Percentiles rank a stretch among this genome's conserved stretches.
Evolutionary conservation across 2,888 invertebrate genomes (phyloP).

Genomic region (Achlya flavicornis): DNA sequence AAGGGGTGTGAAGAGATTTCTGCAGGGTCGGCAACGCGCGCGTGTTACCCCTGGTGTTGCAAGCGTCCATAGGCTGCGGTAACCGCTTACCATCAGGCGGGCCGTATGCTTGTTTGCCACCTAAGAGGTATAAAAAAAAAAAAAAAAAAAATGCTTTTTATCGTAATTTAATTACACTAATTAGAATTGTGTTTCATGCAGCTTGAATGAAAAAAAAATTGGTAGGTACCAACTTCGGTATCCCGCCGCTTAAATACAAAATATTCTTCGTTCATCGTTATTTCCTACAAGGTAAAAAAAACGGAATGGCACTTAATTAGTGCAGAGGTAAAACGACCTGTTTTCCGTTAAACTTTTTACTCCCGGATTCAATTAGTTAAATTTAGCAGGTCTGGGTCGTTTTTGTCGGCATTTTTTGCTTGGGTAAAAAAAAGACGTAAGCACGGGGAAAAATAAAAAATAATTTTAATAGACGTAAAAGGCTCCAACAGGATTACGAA

Average conservation of each 20-base stretch:
- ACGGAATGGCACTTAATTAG: conserved; percentile 14
- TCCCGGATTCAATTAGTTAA: conserved; percentile 17
- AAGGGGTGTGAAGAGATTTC: too few relatives aligned
- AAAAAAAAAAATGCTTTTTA: too few relatives aligned
- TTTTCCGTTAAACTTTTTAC: conserved; percentile 17
- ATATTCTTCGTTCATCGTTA: not conserved
- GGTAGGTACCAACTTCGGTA: not conserved
- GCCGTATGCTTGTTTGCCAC: too few relatives aligned
- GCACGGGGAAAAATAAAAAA: not conserved
- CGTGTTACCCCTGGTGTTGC: too few relatives aligned
- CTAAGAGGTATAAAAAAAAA: too few relatives aligned
- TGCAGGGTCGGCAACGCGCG: too few relatives aligned
- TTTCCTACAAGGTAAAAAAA: not conserved
- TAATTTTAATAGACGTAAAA: not conserved
- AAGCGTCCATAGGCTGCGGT: too few relatives aligned
- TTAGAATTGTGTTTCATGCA: not conserved
- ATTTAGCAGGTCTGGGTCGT: conserved; percentile 12
- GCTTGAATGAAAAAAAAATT: not conserved
- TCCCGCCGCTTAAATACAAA: not conserved
- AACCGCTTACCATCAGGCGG: too few relatives aligned
- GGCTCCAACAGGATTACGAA: too few relatives aligned
- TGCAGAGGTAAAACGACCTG: conserved; percentile 11
- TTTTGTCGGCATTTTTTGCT: conserved; percentile 13
- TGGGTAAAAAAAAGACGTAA: not conserved
- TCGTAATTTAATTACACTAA: not conserved